These are phyloP conservation scores for Sphinx pinastri DNA, from an alignment of 2,888 invertebrate species.

Conservation along the genomic window DNA sequence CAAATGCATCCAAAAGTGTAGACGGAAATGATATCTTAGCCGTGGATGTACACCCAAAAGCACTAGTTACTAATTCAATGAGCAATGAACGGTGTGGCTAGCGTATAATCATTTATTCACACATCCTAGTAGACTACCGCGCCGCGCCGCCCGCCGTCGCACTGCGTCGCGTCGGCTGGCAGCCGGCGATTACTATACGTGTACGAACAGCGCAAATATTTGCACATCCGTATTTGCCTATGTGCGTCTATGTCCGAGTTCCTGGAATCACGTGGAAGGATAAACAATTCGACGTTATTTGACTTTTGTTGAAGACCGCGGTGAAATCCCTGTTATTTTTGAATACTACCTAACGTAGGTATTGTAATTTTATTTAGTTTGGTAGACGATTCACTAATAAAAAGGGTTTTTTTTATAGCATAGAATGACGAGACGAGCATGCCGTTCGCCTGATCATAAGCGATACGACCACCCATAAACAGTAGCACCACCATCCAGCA, in stretches of 20 bases:
- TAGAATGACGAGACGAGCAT: no score
- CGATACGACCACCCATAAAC: no score
- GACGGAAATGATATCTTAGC: conserved; percentile 28
- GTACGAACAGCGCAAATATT: conserved; percentile 13
- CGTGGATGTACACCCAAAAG: conserved; percentile 31
- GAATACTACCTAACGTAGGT: no score
- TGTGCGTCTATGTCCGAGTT: conserved; percentile 11
- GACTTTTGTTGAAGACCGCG: neutral
- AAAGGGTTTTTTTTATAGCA: no score
- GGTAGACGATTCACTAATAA: no score
- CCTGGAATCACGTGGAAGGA: neutral
- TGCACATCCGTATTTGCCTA: conserved; percentile 11
- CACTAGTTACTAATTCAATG: conserved; percentile 36
- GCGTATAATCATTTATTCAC: conserved; percentile 55
- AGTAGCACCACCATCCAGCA: no score
- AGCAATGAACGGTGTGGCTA: conserved; percentile 43
- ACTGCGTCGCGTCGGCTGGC: conserved; percentile 24
- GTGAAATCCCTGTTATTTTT: neutral
- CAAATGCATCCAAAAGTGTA: conserved; percentile 13
- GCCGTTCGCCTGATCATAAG: no score
- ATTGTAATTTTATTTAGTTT: no score
- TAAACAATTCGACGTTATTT: neutral
- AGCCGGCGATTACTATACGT: neutral
- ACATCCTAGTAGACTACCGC: conserved; percentile 35
- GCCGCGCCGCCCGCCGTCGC: conserved; percentile 27